A percentile compares a stretch with the other conserved stretches of the same genome.
Conservation (phyloP, 2,888 invertebrate species). For the Deilephila porcellus region DNA sequence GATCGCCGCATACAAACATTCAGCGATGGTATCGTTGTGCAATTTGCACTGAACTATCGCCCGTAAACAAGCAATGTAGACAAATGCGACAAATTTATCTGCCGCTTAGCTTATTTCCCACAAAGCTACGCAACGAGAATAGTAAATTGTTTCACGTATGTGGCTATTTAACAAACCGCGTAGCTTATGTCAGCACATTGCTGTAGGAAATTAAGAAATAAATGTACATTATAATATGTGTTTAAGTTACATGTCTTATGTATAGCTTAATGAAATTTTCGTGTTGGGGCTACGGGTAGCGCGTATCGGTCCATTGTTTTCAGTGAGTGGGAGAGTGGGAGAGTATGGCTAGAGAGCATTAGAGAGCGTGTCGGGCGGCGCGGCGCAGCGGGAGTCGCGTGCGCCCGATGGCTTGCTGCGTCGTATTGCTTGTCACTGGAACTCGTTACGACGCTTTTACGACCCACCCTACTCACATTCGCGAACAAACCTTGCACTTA, state of each 20-base stretch:
- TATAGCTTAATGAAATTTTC: slow-evolving; percentile 50
- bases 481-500: slow-evolving; percentile 70
- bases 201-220: slow-evolving; percentile 12
- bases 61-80: slow-evolving; percentile 31
- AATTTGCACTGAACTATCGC: slow-evolving; percentile 33
- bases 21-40: slow-evolving; percentile 27
- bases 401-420: slow-evolving; percentile 62
- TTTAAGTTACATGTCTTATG: slow-evolving; percentile 35
- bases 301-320: slow-evolving; percentile 39
- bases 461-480: slow-evolving; percentile 61
- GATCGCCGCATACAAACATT: slow-evolving; percentile 27
- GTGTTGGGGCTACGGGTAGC: slow-evolving; percentile 43
- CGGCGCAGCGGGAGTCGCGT: slow-evolving; percentile 67
- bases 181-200: slow-evolving; percentile 18
- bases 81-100: slow-evolving; percentile 31
- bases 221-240: slow-evolving; percentile 26
- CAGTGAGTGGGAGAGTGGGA: slow-evolving; percentile 38
- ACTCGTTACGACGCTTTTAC: slow-evolving; percentile 68
- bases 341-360: slow-evolving; percentile 41
- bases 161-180: slow-evolving; percentile 28
- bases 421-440: slow-evolving; percentile 59
- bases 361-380: slow-evolving; percentile 43
- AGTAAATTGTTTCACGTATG: slow-evolving; percentile 27
- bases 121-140: slow-evolving; percentile 30
- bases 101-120: slow-evolving; percentile 32